Conservation (phyloP, 2,888 invertebrate species). For the Neoascia interrupta region DNA sequence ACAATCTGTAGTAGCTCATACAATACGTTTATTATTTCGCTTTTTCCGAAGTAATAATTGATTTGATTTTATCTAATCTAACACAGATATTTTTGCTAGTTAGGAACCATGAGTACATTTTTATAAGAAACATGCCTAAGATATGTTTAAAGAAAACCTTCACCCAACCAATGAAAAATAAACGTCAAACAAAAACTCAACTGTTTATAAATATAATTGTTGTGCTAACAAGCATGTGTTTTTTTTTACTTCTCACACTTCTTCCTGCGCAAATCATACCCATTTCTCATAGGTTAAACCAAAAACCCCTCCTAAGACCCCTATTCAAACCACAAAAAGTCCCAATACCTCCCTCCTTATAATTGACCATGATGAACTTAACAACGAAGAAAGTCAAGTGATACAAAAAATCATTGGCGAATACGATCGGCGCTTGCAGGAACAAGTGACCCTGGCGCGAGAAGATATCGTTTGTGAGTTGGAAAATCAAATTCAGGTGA, state of each 20-base stretch:
- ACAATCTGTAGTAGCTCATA: no score
- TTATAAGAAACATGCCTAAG: no score
- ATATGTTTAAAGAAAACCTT: constrained; percentile 4
- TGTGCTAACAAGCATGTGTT: constrained; percentile 76
- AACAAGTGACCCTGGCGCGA: constrained; percentile 84
- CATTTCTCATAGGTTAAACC: constrained; percentile 29
- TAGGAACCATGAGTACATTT: no score
- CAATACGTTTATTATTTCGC: no score
- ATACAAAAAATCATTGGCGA: constrained; percentile 78
- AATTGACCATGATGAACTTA: constrained; percentile 78
- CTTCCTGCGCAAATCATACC: neutral
- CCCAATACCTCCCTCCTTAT: constrained; percentile 75
- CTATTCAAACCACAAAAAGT: constrained; percentile 13
- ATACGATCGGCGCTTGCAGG: constrained; percentile 82
- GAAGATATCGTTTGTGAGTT: constrained; percentile 85
- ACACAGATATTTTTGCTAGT: no score
- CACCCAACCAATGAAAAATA: constrained; percentile 33
- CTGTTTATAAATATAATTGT: constrained; percentile 33
- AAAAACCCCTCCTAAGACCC: constrained; percentile 26
- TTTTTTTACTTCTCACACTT: constrained; percentile 73
- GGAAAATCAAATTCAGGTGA: constrained; percentile 88
- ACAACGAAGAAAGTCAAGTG: constrained; percentile 78
- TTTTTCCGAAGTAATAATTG: no score
- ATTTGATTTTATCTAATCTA: no score
- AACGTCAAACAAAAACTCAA: constrained; percentile 23